Conservation (phyloP, 2,888 invertebrate species). For the Yponomeuta malinellus region DNA sequence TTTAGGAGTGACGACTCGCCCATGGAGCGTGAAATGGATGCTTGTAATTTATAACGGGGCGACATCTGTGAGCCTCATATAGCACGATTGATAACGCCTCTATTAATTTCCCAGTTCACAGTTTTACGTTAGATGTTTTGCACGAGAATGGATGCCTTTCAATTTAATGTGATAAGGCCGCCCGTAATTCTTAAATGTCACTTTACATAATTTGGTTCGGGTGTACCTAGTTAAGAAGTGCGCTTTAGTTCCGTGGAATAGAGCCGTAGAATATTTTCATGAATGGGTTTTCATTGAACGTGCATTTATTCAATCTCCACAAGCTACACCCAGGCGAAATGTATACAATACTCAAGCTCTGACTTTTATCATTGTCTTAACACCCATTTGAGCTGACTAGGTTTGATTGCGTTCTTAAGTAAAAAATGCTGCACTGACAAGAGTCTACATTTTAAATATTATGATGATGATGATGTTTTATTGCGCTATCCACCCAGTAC, state of each 20-base stretch:
- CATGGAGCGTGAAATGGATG: constrained; percentile 9
- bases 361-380: too few relatives aligned
- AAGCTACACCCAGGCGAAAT: too few relatives aligned
- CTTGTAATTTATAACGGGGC: constrained; percentile 33
- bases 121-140: constrained; percentile 8
- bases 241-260: not conserved
- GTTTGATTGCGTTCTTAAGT: too few relatives aligned
- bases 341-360: too few relatives aligned
- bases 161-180: not conserved
- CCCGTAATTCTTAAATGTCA: not conserved
- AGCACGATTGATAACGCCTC: constrained; percentile 40
- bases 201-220: not conserved
- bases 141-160: constrained; percentile 6
- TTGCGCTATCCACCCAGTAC: too few relatives aligned
- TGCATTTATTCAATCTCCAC: too few relatives aligned
- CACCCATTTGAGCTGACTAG: too few relatives aligned
- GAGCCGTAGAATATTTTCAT: too few relatives aligned
- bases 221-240: not conserved
- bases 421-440: too few relatives aligned
- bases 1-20: constrained; percentile 3
- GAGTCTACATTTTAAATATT: too few relatives aligned
- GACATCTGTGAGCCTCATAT: constrained; percentile 42
- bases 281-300: too few relatives aligned
- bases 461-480: too few relatives aligned
- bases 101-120: constrained; percentile 30